Base-by-base conservation (phyloP, 2,113 vertebrate genomes). In the Tautogolabrus adspersus region DNA sequence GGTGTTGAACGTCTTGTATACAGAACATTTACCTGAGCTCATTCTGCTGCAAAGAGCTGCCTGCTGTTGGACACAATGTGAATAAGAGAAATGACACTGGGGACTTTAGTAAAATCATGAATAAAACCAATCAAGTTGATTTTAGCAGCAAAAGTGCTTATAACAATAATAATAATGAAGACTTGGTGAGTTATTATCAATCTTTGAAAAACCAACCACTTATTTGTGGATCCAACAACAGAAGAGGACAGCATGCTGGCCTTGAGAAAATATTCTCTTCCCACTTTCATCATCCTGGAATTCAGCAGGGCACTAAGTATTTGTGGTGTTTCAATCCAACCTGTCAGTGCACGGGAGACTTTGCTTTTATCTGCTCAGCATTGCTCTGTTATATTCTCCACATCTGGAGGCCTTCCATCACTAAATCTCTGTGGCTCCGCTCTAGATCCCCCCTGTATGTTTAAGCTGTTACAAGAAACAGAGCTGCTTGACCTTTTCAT, bases 331-430 rank as follows among this genome's bases (percentile, higher is more conserved):
- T 91, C 87, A 91, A 92, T 93, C 90, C 82, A 74, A 90, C 84
- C 93, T 94, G 93, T 95, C 93, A 93, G 86, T 76, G 65, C 7
- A 75, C 46, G 38, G 79, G 87, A 86, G 85, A 65, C 55, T 82
- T 92, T 69, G 80, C 93, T 95, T 94, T 94, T 93, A 95, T 94
- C 93, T 92, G 78, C 78, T 74, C 82, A 63, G 85, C 75, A 62
- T 80, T 77, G 72, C 89, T 87, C 86, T 52, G 81, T 56, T 66
- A 81, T 77, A 77, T 75, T 85, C 84, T 81, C 79, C 87, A 94
- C 94, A 95, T 95, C 94, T 94, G 94, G 94, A 93, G 87, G 77
- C 88, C 84, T 84, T 94, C 89, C 83, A 89, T 90, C 87, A 77
- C 85, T 93, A 93, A 94, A 93, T 93, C 93, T 94, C 89, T 60